Evolutionary conservation across 35 echinoderm and acorn worm species (phyloP).

Genomic region (Ophioderma brevispina): DNA sequence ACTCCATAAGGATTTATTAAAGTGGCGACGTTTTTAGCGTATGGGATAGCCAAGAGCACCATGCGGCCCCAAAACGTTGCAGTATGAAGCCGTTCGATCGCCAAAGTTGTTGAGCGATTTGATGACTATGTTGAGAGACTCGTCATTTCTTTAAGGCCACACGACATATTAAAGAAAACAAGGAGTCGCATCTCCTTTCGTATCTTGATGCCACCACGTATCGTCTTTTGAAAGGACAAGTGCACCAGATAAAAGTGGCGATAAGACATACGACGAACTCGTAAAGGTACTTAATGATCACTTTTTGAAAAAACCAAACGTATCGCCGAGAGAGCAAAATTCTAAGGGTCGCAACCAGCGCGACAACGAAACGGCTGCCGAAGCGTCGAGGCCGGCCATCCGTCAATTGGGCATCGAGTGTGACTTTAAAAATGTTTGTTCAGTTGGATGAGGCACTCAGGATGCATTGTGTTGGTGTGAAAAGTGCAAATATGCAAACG

Average conservation of each 20-base stretch:
- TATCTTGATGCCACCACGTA: neutral
- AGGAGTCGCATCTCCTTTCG: neutral
- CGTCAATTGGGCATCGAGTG: neutral
- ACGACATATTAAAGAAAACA: neutral
- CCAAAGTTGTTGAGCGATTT: neutral
- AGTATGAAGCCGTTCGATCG: neutral
- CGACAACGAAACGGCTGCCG: neutral
- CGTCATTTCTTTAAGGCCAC: neutral
- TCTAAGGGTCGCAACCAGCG: neutral
- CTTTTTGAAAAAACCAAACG: neutral
- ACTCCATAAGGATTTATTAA: neutral
- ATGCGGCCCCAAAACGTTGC: neutral
- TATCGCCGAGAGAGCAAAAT: neutral
- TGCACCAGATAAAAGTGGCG: neutral
- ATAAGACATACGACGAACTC: neutral
- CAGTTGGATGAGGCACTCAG: no score
- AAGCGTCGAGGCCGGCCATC: neutral
- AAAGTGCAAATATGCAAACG: no score
- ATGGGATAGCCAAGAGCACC: neutral
- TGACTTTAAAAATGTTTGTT: no score
- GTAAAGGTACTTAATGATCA: neutral
- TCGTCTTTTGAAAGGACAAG: neutral
- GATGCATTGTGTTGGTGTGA: no score
- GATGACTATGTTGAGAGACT: neutral
- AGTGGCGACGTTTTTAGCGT: neutral